Conservation (phyloP, 35 echinoderm and acorn worm species). For the Acanthaster planci region DNA sequence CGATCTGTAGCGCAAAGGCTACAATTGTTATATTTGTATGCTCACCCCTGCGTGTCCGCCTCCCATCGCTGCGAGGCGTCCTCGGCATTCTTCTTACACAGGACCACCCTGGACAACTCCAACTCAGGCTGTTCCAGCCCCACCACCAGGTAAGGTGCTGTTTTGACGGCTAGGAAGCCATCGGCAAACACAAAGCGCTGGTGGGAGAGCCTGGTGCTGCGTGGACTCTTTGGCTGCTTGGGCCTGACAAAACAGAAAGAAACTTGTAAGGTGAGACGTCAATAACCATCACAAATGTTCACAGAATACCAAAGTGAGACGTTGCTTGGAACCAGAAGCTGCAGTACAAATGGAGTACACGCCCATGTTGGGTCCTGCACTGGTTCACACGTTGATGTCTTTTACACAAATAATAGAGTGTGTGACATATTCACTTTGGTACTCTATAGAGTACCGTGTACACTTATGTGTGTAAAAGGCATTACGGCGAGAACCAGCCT, state of each 20-base stretch:
- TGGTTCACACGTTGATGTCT: too few relatives aligned
- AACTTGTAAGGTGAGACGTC: neutral
- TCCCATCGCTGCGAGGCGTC: conserved; percentile 78
- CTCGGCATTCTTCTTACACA: conserved; percentile 80
- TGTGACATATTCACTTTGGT: too few relatives aligned
- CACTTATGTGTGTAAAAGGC: too few relatives aligned
- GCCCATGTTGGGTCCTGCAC: too few relatives aligned
- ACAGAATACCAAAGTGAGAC: too few relatives aligned
- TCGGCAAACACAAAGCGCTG: conserved; percentile 82
- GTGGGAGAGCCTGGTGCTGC: conserved; percentile 38
- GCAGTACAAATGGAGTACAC: too few relatives aligned
- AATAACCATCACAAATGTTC: too few relatives aligned
- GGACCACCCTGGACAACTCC: conserved; percentile 49
- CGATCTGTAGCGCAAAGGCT: neutral
- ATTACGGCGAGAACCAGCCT: too few relatives aligned
- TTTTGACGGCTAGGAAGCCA: conserved; percentile 72
- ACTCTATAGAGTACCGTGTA: too few relatives aligned
- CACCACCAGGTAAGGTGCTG: conserved; percentile 73
- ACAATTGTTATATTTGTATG: neutral
- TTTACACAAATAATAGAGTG: too few relatives aligned
- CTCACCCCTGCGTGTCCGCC: conserved; percentile 63
- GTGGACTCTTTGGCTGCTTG: conserved; percentile 43
- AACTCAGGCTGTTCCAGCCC: conserved; percentile 63
- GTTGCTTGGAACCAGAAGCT: too few relatives aligned
- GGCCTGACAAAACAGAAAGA: conserved; percentile 1